Base-by-base conservation (phyloP, 2,888 invertebrate species). In the Corbicula japonica region DNA sequence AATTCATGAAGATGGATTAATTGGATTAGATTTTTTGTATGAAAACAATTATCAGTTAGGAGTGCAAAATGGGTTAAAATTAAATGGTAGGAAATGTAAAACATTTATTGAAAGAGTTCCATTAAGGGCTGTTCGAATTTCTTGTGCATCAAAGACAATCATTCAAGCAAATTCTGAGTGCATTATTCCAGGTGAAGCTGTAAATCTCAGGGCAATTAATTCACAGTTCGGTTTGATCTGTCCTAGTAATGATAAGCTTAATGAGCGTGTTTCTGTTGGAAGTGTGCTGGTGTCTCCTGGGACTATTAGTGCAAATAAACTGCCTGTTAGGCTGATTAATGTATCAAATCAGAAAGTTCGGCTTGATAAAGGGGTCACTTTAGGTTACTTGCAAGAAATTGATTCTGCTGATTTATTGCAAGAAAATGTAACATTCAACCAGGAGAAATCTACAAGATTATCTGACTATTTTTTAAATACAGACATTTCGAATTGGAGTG, bases 1-100 rank as follows among this genome's bases (percentile, higher is more conserved):
- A n/a, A 58, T 58, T 35, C 32, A 35, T 32, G 30, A 58, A 32
- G 35, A 32, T 68, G 68, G 68, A 32, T 32, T 65, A 30, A 4
- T 23, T 8, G 50, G 26, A 2, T 15, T 50, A 23, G 50, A 50
- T 15, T 23, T 50, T 50, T 23, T 50, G 6, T 23, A 23, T 50
- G 50, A 50, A 8, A 50, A 50, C 28, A 50, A 50, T 23, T 10
- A 8, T 5, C 6, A 23, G 8, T 5, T 3, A 4, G 28, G 8
- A 26, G 50, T 15, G 18, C 48, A 48, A 48, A 48, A 48, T 12
- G 48, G n/a, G 21, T 6, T 48, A 12, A 48, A 48, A 23, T 50
- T 50, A 15, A 50, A 50, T 15, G 10, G 50, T 6, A 50, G 23
- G 28, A 50, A 23, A 50, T 50, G 50, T 15, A 50, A n/a, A 26